Evolutionary conservation across 2,888 invertebrate species (phyloP).

Genomic region (Eupithecia pulchellata): DNA sequence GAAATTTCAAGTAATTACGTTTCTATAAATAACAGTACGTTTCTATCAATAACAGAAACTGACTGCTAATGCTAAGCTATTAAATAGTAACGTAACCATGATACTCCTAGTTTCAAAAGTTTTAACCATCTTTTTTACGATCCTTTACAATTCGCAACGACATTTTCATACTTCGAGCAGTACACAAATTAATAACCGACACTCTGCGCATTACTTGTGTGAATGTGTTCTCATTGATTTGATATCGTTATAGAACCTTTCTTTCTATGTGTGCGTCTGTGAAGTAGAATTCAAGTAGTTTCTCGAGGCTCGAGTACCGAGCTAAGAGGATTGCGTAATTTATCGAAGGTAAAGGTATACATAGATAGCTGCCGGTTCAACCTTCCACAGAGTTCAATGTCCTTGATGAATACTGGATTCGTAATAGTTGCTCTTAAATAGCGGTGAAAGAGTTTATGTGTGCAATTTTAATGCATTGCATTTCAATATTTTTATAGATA

Average conservation of each 20-base stretch:
- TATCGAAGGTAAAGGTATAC: background rate
- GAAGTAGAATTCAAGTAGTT: conserved; percentile 10
- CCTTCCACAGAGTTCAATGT: background rate
- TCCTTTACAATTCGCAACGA: background rate
- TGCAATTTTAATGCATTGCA: too few relatives aligned
- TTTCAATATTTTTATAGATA: too few relatives aligned
- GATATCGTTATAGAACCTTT: background rate
- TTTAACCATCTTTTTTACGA: too few relatives aligned
- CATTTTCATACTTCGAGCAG: background rate
- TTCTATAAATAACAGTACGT: too few relatives aligned
- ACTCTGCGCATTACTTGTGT: conserved; percentile 10
- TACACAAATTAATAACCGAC: background rate
- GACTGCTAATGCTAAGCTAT: too few relatives aligned
- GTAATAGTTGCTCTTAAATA: background rate
- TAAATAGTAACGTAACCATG: too few relatives aligned
- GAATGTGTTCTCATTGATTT: conserved; percentile 41
- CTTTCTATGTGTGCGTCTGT: background rate
- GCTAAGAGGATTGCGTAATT: conserved; percentile 8
- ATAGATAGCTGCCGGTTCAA: background rate
- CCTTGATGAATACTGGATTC: background rate
- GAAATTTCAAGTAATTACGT: background rate
- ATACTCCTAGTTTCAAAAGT: too few relatives aligned
- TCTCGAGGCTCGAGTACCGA: background rate
- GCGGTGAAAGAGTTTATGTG: background rate
- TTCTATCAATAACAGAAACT: too few relatives aligned